These are phyloP conservation scores for Hylaeus anthracinus DNA, from an alignment of 1,140 invertebrate species.

Conservation along the genomic window DNA sequence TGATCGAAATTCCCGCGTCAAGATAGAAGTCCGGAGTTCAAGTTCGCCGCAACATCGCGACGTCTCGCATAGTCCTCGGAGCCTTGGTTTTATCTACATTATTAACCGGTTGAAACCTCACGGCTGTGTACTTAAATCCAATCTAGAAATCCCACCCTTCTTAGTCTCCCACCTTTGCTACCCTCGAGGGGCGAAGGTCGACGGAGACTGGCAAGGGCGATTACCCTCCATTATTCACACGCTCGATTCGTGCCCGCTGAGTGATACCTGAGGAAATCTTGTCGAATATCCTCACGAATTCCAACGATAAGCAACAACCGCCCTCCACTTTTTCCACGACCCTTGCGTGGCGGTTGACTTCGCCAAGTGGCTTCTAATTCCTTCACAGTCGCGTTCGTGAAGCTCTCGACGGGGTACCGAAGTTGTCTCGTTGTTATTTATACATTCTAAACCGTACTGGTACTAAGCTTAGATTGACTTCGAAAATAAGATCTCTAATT, in stretches of 20 bases:
- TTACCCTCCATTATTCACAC: constrained; percentile 78
- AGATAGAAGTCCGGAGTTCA: constrained; percentile 46
- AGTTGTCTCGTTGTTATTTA: no score
- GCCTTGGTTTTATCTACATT: constrained; percentile 74
- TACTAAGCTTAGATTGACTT: no score
- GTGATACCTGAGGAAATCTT: constrained; percentile 70
- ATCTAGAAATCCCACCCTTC: constrained; percentile 72
- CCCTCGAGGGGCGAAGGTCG: constrained; percentile 60
- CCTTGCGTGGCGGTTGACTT: neutral
- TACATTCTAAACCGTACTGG: no score
- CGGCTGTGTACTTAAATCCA: constrained; percentile 77
- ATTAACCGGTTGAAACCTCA: constrained; percentile 76
- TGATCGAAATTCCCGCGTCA: constrained; percentile 17
- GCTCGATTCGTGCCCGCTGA: constrained; percentile 69
- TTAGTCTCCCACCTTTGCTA: constrained; percentile 59
- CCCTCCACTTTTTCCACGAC: neutral
- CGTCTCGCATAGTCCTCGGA: constrained; percentile 58
- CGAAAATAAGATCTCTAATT: no score
- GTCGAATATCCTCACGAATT: constrained; percentile 53
- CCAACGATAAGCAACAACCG: constrained; percentile 7
- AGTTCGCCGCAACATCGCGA: constrained; percentile 50
- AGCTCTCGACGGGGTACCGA: no score
- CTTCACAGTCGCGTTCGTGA: neutral
- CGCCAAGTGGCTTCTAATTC: neutral
- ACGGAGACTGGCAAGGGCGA: constrained; percentile 72